Evolutionary conservation across 1,140 invertebrate species (phyloP).

Genomic region (Diprion similis): DNA sequence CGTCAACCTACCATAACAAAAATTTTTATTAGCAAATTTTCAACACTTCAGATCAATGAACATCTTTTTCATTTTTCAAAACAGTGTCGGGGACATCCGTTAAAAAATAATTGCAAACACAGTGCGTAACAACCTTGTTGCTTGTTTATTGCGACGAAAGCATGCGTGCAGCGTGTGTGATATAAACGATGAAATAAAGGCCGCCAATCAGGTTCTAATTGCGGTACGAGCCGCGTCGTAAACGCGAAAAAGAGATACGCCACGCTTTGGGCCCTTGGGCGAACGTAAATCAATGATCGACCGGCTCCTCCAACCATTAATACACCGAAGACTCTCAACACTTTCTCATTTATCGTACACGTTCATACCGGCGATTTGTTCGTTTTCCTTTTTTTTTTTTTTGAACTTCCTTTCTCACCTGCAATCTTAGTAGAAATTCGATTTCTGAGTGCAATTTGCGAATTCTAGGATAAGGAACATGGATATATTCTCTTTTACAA

Average conservation of each 20-base stretch:
- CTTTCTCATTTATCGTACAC: constrained; percentile 8
- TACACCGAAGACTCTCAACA: constrained; percentile 17
- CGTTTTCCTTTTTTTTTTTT: neutral
- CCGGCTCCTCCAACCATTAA: neutral
- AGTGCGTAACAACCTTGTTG: too few species aligned
- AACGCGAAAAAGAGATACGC: neutral
- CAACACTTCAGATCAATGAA: too few species aligned
- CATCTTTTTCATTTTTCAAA: too few species aligned
- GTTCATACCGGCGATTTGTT: constrained; percentile 16
- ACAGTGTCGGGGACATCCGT: too few species aligned
- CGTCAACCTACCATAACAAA: too few species aligned
- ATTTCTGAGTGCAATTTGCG: neutral
- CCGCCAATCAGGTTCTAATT: constrained; percentile 31
- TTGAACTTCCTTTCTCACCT: constrained; percentile 41
- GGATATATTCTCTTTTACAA: too few species aligned
- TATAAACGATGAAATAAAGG: constrained; percentile 18
- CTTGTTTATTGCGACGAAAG: neutral
- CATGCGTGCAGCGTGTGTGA: neutral
- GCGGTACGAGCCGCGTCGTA: constrained; percentile 17
- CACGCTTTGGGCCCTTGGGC: neutral
- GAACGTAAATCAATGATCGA: constrained; percentile 9
- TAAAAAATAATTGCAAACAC: too few species aligned
- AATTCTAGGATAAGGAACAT: too few species aligned
- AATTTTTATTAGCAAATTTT: too few species aligned
- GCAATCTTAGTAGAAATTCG: neutral